Evolutionary conservation across 2,888 invertebrate species (phyloP), one percentile per base, ranked within the genome.

Genomic region (Ernsta delagoae): DNA sequence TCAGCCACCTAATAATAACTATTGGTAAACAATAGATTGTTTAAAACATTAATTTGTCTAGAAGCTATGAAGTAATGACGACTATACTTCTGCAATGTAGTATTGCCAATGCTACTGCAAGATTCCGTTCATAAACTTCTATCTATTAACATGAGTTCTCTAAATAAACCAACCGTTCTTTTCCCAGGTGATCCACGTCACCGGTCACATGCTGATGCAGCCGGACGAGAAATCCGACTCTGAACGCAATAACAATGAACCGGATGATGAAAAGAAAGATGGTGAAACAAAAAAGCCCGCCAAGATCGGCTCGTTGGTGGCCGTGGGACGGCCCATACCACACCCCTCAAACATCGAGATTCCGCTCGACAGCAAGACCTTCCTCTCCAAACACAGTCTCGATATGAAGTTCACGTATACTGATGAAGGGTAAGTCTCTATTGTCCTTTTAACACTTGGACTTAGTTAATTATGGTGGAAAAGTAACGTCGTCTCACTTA

Each of bases 371-470:
- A 96, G 96, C 77, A 96, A 97, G 82, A 98, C 98, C 0, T 99
- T 99, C 91, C 93, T 98, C 70, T 98, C 98, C 16, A 97, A 98
- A 83, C 99, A 99, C 86, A 96, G 95, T 78, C 94, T 98, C 83
- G 98, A 98, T 84, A 98, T 99, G 98, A 98, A 97, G 84, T 98
- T 98, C 83, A 98, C 98, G 31, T 98, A 98, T 84, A 97, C 97
- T 71, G 99, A 99, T 89, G 98, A 98, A 76, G 97, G 97, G 98
- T 98, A 87, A 95, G 24, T 24, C 24, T 24, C 24, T n/a, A 24
- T 24, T 24, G 24, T 24, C 24, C 24, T 24, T 24, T 3, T 24
- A 24, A 24, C 3, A 24, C 24, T 3, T 24, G 24, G 24, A 24
- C 24, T 24, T 24, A 24, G 24, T 24, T 24, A 24, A 24, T 24